Evolutionary conservation across 2,797 vertebrate species (phyloP), one percentile per base, ranked within the genome.

Genomic region (Tamandua tetradactyla): DNA sequence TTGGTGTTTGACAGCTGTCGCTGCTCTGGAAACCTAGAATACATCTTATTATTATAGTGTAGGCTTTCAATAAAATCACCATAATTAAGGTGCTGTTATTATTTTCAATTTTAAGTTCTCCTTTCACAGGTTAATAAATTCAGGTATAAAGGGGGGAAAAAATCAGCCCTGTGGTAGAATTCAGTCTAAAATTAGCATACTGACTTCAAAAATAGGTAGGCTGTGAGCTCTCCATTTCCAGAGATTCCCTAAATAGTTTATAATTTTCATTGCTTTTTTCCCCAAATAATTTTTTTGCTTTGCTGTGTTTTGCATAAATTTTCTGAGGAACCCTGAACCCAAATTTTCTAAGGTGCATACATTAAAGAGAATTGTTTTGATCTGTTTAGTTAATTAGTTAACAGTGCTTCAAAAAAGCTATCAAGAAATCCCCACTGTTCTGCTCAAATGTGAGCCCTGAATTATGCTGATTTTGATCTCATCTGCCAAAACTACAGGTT

Each of bases 101-200:
- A 94, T 88, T 95, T 95, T 89, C 78, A 52, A 89, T 75, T 92
- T 92, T 68, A 95, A 94, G 3, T 72, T 90, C 59, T 76, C 37
- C 80, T 74, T 90, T 94, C 93, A 88, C 64, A 92, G 30, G 47
- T 91, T 88, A 89, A 80, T 87, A 95, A 85, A 93, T 95, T 95
- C 72, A 90, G 59, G 85, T 5, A n/a, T 86, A 81, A 27, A 35
- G 49, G 32, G 40, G 49, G 20, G 42, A 25, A 72, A 49, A 84
- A 57, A 35, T 30, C 27, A 1, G 3, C 66, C 42, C 13, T 47
- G 1, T 87, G 22, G 4, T 69, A 68, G 69, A 23, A 83, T 87
- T 83, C 4, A 27, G 22, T n/a, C 14, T n/a, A 69, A 52, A 86
- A 89, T 92, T 69, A 75, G 37, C 71, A 87, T 27, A 35, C 12